Conservation (phyloP, 2,888 invertebrate species). For the Petrophora chlorosata region DNA sequence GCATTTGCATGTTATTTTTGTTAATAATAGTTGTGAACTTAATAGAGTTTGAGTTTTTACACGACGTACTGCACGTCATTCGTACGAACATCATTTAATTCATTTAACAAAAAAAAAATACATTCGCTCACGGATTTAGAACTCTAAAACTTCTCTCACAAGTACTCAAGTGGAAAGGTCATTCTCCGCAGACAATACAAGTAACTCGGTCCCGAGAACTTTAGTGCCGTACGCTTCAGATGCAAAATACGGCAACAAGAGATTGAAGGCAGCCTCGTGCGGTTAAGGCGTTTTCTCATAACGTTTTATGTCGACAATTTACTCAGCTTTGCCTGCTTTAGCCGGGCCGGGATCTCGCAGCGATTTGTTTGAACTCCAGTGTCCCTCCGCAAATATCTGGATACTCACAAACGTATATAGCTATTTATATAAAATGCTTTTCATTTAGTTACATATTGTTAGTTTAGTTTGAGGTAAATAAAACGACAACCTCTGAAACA, state of each 20-base stretch:
- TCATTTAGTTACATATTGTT: not conserved
- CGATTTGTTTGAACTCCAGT: slow-evolving; percentile 63
- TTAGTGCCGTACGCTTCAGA: slow-evolving; percentile 51
- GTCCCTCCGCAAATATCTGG: slow-evolving; percentile 53
- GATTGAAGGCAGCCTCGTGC: slow-evolving; percentile 57
- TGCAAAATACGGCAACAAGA: slow-evolving; percentile 61
- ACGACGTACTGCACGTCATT: too few relatives aligned
- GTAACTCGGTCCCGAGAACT: slow-evolving; percentile 36
- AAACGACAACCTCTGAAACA: too few relatives aligned
- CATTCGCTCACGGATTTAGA: too few relatives aligned
- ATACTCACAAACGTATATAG: slow-evolving; percentile 37
- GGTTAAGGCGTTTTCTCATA: slow-evolving; percentile 67
- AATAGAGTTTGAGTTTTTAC: too few relatives aligned
- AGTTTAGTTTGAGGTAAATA: too few relatives aligned
- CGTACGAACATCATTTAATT: too few relatives aligned
- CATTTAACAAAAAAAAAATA: too few relatives aligned
- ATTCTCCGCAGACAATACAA: slow-evolving; percentile 47
- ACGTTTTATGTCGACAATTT: slow-evolving; percentile 71
- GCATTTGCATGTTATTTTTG: too few relatives aligned
- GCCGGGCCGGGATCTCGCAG: slow-evolving; percentile 56
- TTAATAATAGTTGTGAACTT: too few relatives aligned
- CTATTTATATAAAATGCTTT: slow-evolving; percentile 14
- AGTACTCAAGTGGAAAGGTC: slow-evolving; percentile 39
- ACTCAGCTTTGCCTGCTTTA: slow-evolving; percentile 52
- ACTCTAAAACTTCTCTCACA: not conserved